Conservation (phyloP, 1,140 invertebrate species). For the Drosophila burlai region DNA sequence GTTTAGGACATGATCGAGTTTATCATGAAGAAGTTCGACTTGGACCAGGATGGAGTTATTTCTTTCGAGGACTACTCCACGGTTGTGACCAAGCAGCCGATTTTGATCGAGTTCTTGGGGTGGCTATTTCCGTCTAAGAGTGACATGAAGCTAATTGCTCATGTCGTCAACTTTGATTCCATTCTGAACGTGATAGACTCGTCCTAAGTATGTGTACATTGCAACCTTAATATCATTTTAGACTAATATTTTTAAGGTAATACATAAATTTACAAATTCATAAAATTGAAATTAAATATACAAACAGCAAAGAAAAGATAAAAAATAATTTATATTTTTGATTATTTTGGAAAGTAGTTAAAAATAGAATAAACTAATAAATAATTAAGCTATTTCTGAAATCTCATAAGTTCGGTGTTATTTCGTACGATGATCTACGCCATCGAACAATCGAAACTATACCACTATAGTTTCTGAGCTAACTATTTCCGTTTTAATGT, state of each 20-base stretch:
- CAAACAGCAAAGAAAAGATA: too few species aligned
- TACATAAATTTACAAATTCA: too few species aligned
- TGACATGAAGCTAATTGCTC: slow-evolving; percentile 23
- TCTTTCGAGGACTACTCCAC: slow-evolving; percentile 89
- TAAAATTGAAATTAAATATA: too few species aligned
- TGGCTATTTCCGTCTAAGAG: slow-evolving; percentile 88
- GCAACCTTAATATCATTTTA: not conserved
- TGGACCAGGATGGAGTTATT: slow-evolving; percentile 91
- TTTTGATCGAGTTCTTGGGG: slow-evolving; percentile 91
- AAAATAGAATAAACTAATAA: too few species aligned
- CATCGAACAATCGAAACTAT: too few species aligned
- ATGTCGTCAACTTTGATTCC: slow-evolving; percentile 41
- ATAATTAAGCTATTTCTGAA: too few species aligned
- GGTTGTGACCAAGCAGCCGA: slow-evolving; percentile 88
- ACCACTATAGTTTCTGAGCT: too few species aligned
- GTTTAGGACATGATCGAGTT: slow-evolving; percentile 86
- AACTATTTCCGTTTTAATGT: too few species aligned
- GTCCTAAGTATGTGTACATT: not conserved
- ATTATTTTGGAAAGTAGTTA: too few species aligned
- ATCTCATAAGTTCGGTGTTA: too few species aligned
- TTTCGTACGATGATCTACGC: too few species aligned
- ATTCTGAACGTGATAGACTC: not conserved
- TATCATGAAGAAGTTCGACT: slow-evolving; percentile 90
- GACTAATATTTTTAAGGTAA: not conserved
- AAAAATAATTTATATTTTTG: too few species aligned